Base-by-base conservation (phyloP, 2,797 vertebrate species). In the Acrossocheilus wenchowensis region DNA sequence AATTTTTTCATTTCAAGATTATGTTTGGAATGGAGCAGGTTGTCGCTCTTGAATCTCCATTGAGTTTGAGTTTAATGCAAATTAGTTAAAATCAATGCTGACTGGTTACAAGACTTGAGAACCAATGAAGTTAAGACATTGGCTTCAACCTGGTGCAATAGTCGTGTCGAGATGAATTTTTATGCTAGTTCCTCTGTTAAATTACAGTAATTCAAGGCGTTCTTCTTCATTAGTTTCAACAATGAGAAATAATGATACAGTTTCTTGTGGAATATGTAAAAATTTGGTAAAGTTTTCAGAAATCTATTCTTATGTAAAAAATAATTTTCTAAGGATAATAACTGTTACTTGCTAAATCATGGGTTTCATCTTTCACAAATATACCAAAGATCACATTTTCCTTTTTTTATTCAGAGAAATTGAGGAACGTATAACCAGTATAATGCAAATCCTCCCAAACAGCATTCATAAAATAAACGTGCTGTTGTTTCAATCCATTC, bases 21-120 rank as follows among this genome's bases (percentile, higher is more conserved):
- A 41, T 66, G 30, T 81, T 68, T 81, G 43, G 43, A 74, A 74
- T 74, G 14, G 26, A 64, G 57, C n/a, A 64, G 9, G n/a, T 79
- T 62, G 77, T 62, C 12, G 4, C 39, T 60, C 23, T 78, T 15
- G 2, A 62, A 78, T 43, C 77, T 78, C 8, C 54, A 62, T 79
- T 1, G 78, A 48, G 78, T 43, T 62, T 26, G 36, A 62, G 21
- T 60, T 48, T 41, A 48, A 11, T 48, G 75, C 30, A 52, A 39
- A 77, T 43, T 39, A 50, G 73, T 84, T 54, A 14, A 78, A 52
- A 34, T 39, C 80, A 36, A 10, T 48, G 43, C 9, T 14, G 41
- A 48, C 26, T 26, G 9, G 26, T 21, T 30, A 26, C 41, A 73
- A 71, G 17, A 34, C 26, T 66, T 34, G 12, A 66, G 26, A 66